Conservation (phyloP, 2,797 vertebrate genomes). For the Podarcis lilfordi region DNA sequence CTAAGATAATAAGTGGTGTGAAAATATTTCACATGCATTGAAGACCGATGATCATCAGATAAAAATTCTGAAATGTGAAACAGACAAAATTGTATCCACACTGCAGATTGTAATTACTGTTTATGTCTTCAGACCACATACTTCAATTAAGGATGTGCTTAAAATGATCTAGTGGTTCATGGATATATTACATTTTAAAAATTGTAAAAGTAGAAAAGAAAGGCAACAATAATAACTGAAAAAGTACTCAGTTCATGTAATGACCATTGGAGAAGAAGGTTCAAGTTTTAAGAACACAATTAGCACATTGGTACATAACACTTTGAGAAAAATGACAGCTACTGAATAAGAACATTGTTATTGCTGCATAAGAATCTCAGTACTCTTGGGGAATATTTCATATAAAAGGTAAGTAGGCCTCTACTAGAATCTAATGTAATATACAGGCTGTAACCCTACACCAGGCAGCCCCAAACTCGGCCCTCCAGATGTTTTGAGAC, state of each 20-base stretch:
- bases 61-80: slow-evolving; percentile 18
- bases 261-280: not conserved
- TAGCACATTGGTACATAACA: too few relatives aligned
- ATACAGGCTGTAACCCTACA: not conserved
- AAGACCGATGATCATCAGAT: not conserved
- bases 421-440: not conserved
- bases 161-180: slow-evolving; percentile 5
- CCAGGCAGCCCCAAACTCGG: too few relatives aligned
- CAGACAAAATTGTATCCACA: slow-evolving; percentile 2
- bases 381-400: not conserved
- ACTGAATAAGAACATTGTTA: too few relatives aligned
- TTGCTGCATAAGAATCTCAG: not conserved
- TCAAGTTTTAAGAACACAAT: slow-evolving; percentile 15
- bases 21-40: not conserved
- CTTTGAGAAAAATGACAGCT: too few relatives aligned
- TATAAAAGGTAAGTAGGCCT: not conserved
- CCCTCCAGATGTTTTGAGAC: too few relatives aligned
- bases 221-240: not conserved
- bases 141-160: not conserved
- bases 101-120: not conserved
- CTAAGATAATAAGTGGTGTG: not conserved
- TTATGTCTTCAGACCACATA: not conserved
- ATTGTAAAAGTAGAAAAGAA: not conserved
- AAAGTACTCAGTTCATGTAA: not conserved
- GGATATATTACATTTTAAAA: not conserved